Percentiles rank a stretch among this genome's conserved stretches.
These are phyloP conservation scores for Ophthalmolycus amberensis DNA, from an alignment of 2,113 vertebrate genomes.

Conservation along the genomic window DNA sequence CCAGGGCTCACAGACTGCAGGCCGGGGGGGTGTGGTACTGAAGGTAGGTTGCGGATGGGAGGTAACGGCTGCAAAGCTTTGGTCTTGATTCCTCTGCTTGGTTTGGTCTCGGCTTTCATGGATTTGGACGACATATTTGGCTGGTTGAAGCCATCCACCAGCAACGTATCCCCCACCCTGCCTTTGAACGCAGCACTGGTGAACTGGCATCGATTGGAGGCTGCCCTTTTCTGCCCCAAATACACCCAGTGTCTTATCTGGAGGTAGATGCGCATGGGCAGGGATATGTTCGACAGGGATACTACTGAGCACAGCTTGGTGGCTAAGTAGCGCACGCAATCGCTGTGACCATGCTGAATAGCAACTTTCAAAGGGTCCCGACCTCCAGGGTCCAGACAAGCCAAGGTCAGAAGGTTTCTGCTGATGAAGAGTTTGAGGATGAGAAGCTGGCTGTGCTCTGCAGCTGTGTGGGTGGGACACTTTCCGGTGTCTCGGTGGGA, in stretches of 20 bases:
- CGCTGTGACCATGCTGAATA: conserved; percentile 68
- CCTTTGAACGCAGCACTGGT: conserved; percentile 49
- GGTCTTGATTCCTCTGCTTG: conserved; percentile 27
- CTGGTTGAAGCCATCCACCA: conserved; percentile 83
- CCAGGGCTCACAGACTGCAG: conserved; percentile 31
- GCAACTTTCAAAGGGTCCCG: conserved; percentile 77
- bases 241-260: conserved; percentile 81
- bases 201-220: conserved; percentile 20
- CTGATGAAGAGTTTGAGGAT: conserved; percentile 84
- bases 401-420: conserved; percentile 74
- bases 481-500: conserved; percentile 79
- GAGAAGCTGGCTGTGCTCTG: conserved; percentile 80
- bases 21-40: conserved; percentile 31
- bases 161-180: conserved; percentile 74
- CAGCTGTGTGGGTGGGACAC: conserved; percentile 80
- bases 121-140: conserved; percentile 80
- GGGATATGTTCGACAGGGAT: conserved; percentile 72
- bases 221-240: conserved; percentile 65
- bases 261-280: conserved; percentile 81
- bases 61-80: conserved; percentile 40
- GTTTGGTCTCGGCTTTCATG: conserved; percentile 46
- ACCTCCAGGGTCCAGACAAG: conserved; percentile 73
- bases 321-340: conserved; percentile 79
- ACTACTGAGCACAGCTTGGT: conserved; percentile 81
- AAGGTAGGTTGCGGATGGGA: conserved; percentile 11